A percentile compares a stretch with the other conserved stretches of the same genome.
Evolutionary conservation across 2,113 vertebrate genomes (phyloP).

Genomic region (Cromileptes altivelis): DNA sequence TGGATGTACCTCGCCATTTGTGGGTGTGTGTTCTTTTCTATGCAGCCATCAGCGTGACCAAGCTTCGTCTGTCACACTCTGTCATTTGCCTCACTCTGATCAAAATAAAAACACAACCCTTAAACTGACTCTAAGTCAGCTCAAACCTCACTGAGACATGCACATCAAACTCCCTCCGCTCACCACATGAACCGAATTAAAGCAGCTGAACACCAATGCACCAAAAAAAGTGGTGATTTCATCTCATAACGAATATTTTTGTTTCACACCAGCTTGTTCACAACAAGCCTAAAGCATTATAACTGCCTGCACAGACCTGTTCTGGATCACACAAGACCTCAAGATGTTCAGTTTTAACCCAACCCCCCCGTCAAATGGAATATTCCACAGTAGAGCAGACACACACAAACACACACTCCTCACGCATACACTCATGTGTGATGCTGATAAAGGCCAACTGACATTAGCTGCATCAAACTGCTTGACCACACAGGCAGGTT

Average conservation of each 20-base stretch:
- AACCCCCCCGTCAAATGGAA: constrained; percentile 45
- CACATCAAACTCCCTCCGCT: not conserved
- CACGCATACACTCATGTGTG: not conserved
- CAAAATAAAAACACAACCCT: not conserved
- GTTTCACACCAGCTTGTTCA: constrained; percentile 16
- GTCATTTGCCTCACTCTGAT: not conserved
- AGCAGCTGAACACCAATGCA: not conserved
- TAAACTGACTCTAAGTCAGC: not conserved
- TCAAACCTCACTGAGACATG: not conserved
- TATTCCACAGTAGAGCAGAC: constrained; percentile 54
- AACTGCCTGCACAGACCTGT: constrained; percentile 23
- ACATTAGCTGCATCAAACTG: constrained; percentile 7
- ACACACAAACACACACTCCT: not conserved
- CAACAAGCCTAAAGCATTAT: not conserved
- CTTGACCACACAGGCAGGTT: not conserved
- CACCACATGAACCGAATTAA: not conserved
- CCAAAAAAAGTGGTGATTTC: not conserved
- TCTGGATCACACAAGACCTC: not conserved
- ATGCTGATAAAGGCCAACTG: constrained; percentile 52
- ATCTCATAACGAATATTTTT: constrained; percentile 4
- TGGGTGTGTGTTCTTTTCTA: not conserved
- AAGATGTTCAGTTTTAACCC: not conserved
- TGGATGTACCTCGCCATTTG: not conserved
- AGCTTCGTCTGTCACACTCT: not conserved
- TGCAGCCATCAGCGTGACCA: not conserved